Evolutionary conservation across 2,888 invertebrate genomes (phyloP).

Genomic region (Ochropleura plecta): DNA sequence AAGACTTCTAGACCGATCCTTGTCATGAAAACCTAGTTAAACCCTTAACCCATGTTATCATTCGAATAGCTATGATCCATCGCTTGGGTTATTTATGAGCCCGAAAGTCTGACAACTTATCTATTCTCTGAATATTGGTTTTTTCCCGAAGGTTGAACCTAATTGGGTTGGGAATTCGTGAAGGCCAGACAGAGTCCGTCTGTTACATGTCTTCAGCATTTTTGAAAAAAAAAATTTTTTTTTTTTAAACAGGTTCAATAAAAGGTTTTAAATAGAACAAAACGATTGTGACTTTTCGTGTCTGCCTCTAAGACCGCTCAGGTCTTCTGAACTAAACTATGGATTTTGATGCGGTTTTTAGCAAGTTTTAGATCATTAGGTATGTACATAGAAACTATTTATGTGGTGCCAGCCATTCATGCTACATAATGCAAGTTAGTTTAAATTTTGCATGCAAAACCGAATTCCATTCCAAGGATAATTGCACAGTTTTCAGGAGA

Average conservation of each 20-base stretch:
- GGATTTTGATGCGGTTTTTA: neutral
- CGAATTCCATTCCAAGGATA: neutral
- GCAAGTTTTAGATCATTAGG: neutral
- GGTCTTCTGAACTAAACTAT: neutral
- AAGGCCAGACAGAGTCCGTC: neutral
- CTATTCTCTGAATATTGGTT: conserved; percentile 6
- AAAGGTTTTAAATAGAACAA: neutral
- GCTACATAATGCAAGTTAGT: neutral
- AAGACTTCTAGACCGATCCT: neutral
- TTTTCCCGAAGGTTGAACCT: neutral
- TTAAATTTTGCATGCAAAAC: too few relatives aligned
- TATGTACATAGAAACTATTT: neutral
- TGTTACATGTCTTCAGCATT: neutral
- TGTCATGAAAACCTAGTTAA: conserved; percentile 3
- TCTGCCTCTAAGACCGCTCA: neutral
- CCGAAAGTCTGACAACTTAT: neutral
- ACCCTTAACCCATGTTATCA: conserved; percentile 4
- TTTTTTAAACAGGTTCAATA: neutral
- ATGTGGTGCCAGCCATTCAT: neutral
- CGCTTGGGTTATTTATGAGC: conserved; percentile 1
- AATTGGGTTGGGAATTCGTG: conserved; percentile 1
- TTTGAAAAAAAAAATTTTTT: neutral
- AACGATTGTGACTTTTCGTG: neutral
- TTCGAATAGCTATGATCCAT: neutral
- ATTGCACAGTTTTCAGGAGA: neutral